These are phyloP conservation scores for Sceliomorpha sp. DNA, from an alignment of 2,888 invertebrate species.

Conservation along the genomic window DNA sequence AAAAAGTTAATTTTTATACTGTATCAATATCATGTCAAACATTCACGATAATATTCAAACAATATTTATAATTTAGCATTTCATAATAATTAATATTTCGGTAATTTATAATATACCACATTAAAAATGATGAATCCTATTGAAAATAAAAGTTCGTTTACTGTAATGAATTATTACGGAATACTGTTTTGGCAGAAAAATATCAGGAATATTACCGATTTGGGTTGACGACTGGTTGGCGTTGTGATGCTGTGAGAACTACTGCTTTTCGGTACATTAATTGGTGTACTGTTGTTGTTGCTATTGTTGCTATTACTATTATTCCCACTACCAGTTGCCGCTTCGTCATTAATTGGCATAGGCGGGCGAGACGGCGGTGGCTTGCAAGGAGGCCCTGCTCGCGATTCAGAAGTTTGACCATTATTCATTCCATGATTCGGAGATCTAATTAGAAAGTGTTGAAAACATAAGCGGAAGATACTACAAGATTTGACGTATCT, in stretches of 20 bases:
- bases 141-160: too few relatives aligned
- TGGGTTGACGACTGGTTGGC: conserved; percentile 74
- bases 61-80: too few relatives aligned
- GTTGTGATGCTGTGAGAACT: conserved; percentile 74
- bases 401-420: conserved; percentile 72
- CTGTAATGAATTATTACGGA: too few relatives aligned
- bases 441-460: too few relatives aligned
- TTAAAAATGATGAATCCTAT: too few relatives aligned
- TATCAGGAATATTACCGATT: conserved; percentile 70
- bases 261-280: conserved; percentile 74
- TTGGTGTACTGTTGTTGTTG: conserved; percentile 66
- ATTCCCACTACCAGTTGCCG: conserved; percentile 55
- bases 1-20: too few relatives aligned
- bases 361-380: conserved; percentile 77
- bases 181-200: too few relatives aligned
- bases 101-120: too few relatives aligned
- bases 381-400: conserved; percentile 75
- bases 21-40: too few relatives aligned
- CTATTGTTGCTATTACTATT: conserved; percentile 63
- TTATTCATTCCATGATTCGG: conserved; percentile 71
- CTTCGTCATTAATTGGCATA: conserved; percentile 72
- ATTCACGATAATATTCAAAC: too few relatives aligned
- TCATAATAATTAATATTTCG: too few relatives aligned
- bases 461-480: neutral
- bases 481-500: too few relatives aligned